Conservation (phyloP, 37 sponge, comb jelly and placozoan species). For the Sycon ciliatum region DNA sequence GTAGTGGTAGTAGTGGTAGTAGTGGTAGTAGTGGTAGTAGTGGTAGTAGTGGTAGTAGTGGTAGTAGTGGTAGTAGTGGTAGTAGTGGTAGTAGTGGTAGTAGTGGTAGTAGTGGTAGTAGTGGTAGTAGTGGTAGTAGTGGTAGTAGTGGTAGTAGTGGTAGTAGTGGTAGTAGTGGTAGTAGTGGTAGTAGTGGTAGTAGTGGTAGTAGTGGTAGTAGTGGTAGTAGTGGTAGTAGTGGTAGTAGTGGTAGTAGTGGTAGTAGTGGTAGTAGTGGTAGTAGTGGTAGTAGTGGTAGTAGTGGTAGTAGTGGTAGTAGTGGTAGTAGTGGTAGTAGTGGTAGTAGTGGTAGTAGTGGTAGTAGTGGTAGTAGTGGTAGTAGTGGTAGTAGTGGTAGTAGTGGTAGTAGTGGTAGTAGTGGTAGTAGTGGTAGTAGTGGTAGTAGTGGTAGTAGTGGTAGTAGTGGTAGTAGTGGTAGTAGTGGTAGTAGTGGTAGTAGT, state of each 20-base stretch:
- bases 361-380: slow-evolving; percentile 9
- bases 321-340: slow-evolving; percentile 9
- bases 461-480: slow-evolving; percentile 8
- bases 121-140: slow-evolving; percentile 9
- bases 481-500: slow-evolving; percentile 9
- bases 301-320: slow-evolving; percentile 9
- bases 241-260: slow-evolving; percentile 9
- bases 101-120: slow-evolving; percentile 8
- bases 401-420: slow-evolving; percentile 9
- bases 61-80: slow-evolving; percentile 9
- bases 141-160: slow-evolving; percentile 9
- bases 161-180: slow-evolving; percentile 8
- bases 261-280: slow-evolving; percentile 9
- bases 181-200: slow-evolving; percentile 9
- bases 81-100: slow-evolving; percentile 9
- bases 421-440: slow-evolving; percentile 9
- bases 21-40: slow-evolving; percentile 9
- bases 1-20: slow-evolving; percentile 9
- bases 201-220: slow-evolving; percentile 9
- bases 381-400: slow-evolving; percentile 9
- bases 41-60: slow-evolving; percentile 9
- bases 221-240: slow-evolving; percentile 9
- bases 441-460: slow-evolving; percentile 9
- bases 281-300: slow-evolving; percentile 8
- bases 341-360: slow-evolving; percentile 8